A percentile compares a stretch with the other conserved stretches of the same genome.
Conservation (phyloP, 2,888 invertebrate species). For the Machimus atricapillus region DNA sequence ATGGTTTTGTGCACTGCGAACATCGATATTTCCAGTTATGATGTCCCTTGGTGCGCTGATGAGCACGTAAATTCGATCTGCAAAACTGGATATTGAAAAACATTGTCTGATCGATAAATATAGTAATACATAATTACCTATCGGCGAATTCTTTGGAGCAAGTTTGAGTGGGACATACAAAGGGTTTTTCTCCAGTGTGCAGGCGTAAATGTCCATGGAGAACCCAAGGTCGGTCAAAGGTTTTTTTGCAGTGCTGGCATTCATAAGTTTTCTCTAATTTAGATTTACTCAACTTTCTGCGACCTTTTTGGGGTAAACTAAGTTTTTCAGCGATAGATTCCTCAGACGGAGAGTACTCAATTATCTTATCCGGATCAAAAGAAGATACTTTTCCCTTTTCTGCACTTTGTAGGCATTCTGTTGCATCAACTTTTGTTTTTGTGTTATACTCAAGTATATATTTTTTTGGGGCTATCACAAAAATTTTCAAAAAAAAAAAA, state of each 20-base stretch:
- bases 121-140: slow-evolving; percentile 61
- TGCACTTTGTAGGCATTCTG: not conserved
- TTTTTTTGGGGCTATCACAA: slow-evolving; percentile 28
- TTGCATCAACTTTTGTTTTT: not conserved
- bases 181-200: slow-evolving; percentile 75
- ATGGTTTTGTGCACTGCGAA: slow-evolving; percentile 71
- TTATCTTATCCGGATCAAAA: slow-evolving; percentile 41
- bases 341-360: slow-evolving; percentile 31
- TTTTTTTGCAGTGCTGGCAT: slow-evolving; percentile 66
- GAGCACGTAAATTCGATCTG: slow-evolving; percentile 75
- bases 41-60: slow-evolving; percentile 75
- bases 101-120: not conserved
- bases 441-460: slow-evolving; percentile 38
- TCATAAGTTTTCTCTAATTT: slow-evolving; percentile 50
- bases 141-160: slow-evolving; percentile 74
- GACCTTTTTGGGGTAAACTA: not conserved
- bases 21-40: slow-evolving; percentile 75
- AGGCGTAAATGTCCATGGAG: slow-evolving; percentile 72
- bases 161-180: slow-evolving; percentile 68
- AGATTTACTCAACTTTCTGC: not conserved
- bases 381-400: slow-evolving; percentile 23
- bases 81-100: not conserved
- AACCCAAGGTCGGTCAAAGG: slow-evolving; percentile 75
- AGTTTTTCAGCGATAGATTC: not conserved
- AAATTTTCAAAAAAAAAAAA: not conserved